Conservation (phyloP, 2,113 vertebrate genomes). For the Deroptyus accipitrinus region DNA sequence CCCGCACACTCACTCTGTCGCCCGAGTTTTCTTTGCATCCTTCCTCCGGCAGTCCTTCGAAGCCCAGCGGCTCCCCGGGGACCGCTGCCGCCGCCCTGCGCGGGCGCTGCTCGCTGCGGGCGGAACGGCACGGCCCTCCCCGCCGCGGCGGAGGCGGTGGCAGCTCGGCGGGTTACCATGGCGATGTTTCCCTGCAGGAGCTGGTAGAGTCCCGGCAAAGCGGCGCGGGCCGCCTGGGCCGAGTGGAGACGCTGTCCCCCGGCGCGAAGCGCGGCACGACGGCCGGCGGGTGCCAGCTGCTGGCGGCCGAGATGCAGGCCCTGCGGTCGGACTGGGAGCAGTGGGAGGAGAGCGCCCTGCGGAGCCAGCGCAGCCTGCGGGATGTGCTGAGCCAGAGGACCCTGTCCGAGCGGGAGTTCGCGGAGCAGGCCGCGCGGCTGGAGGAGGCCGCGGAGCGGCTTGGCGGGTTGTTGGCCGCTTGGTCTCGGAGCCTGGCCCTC, state of each 20-base stretch:
- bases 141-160: background rate
- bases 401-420: conserved; percentile 86
- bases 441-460: conserved; percentile 82
- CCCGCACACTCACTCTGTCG: background rate
- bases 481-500: conserved; percentile 78
- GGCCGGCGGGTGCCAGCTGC: conserved; percentile 80
- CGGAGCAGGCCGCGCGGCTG: conserved; percentile 74
- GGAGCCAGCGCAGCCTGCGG: conserved; percentile 80
- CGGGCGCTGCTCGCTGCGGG: background rate
- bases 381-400: conserved; percentile 79
- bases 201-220: conserved; percentile 87
- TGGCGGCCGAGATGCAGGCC: conserved; percentile 88
- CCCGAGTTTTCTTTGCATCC: background rate
- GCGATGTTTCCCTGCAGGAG: conserved; percentile 89
- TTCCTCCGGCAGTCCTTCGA: background rate
- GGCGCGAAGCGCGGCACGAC: conserved; percentile 82
- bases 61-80: background rate
- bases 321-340: conserved; percentile 89
- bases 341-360: conserved; percentile 87
- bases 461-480: conserved; percentile 74
- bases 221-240: conserved; percentile 84
- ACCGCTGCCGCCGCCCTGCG: background rate
- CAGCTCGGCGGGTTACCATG: conserved; percentile 79
- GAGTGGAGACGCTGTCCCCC: conserved; percentile 82
- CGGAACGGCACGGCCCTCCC: background rate